These are phyloP conservation scores for Ips typographus DNA, from an alignment of 1,140 invertebrate genomes.

Conservation along the genomic window DNA sequence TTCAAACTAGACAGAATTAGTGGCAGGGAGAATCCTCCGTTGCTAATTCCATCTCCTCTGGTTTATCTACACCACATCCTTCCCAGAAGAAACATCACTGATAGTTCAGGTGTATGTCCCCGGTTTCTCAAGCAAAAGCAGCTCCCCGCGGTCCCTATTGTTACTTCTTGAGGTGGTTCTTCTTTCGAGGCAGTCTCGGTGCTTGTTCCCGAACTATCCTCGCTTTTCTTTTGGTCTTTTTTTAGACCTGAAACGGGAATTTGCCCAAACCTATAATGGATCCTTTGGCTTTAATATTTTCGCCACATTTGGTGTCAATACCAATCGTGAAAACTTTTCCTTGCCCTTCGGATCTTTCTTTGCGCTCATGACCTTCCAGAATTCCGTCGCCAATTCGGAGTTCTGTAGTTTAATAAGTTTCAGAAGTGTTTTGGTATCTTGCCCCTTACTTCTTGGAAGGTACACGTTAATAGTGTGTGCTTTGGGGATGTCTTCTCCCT, in stretches of 20 bases:
- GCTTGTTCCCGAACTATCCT: background rate
- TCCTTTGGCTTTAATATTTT: slow-evolving; percentile 2
- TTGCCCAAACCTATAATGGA: slow-evolving; percentile 4
- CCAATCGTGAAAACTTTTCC: background rate
- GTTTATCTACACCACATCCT: too few species aligned
- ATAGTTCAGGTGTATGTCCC: background rate
- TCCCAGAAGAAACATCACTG: too few species aligned
- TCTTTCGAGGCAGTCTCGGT: background rate
- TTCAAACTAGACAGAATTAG: too few species aligned
- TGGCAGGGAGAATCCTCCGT: too few species aligned
- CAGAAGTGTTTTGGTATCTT: background rate
- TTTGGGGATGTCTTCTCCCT: slow-evolving; percentile 1
- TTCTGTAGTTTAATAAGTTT: background rate
- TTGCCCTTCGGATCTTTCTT: background rate
- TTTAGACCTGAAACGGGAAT: background rate
- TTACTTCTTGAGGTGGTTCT: background rate
- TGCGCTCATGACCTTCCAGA: background rate
- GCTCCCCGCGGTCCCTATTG: background rate
- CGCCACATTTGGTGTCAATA: background rate
- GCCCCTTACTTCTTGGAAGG: slow-evolving; percentile 1
- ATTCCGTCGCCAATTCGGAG: background rate
- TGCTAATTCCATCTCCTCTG: too few species aligned
- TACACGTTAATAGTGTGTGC: background rate
- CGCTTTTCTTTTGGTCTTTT: slow-evolving; percentile 1
- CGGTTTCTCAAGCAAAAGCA: background rate